Base-by-base conservation (phyloP, 2,888 invertebrate species). In the Morpho deidamia region DNA sequence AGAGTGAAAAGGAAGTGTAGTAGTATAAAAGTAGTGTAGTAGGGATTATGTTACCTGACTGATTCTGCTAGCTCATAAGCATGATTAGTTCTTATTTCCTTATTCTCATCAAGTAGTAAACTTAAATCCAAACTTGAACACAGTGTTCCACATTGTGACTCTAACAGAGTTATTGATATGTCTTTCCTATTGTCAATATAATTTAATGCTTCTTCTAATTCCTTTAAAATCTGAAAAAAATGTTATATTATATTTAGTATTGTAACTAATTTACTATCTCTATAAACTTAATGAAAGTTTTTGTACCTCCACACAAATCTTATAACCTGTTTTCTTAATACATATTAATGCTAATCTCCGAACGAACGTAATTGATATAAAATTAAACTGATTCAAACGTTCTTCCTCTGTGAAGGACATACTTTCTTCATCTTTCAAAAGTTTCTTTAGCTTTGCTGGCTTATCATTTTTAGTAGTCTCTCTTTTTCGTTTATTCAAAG, bases 101-200 rank as follows among this genome's bases (percentile, higher is more conserved):
- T 81, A 65, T 93, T 89, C 23, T 91, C 84, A 58, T 91, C 81
- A 39, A 95, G 74, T 39, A 97, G 78, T 52, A 92, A 91, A 53
- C 92, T 92, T 54, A 97, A 92, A 80, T 98, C 96, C 60, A 98
- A 87, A 32, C 96, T 97, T 63, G 95, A 94, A 74, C 96, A 97
- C 71, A 97, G 94, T 43, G 93, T 92, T 44, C 92, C 92, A 48
- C 94, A 94, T 50, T 93, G 93, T 7, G 96, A 95, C 47, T 93
- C 94, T 14, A 98, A 75, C 61, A 95, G 83, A 55, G 97, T 95
- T 1, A 92, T 91, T 65, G 91, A 77, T 91, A 91, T 67, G 81
- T 91, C 79, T 55, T 75, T 73, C 53, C 64, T 75, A 46, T 63
- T 67, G 59, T 85, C 76, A 45, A 87, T 70, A 61, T 70, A 66